Evolutionary conservation across 2,113 vertebrate species (phyloP).

Genomic region (Pteropus alecto): DNA sequence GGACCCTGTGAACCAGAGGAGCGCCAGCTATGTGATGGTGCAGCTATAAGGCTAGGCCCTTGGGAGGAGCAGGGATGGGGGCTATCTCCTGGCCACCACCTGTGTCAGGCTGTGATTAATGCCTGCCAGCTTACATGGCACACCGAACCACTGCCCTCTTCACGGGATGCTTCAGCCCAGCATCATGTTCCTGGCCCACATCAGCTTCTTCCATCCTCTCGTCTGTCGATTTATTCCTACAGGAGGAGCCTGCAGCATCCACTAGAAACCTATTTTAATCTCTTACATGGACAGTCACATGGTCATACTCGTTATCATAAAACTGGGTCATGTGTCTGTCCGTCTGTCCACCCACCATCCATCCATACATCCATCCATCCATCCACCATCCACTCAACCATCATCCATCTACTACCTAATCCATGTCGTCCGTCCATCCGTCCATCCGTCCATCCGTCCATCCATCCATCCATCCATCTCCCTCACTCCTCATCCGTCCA

Average conservation of each 20-base stretch:
- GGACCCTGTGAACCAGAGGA: not conserved
- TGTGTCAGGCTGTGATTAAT: not conserved
- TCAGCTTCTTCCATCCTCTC: not conserved
- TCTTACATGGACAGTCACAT: not conserved
- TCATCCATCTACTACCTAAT: too few species aligned
- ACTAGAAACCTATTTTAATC: not conserved
- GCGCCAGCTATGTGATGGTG: fast-evolving
- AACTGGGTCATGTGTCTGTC: not conserved
- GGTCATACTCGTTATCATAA: not conserved
- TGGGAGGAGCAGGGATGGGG: not conserved
- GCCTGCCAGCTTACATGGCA: not conserved
- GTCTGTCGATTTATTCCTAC: not conserved
- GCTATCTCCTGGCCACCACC: not conserved
- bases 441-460: not conserved
- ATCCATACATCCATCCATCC: not conserved
- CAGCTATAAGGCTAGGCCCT: not conserved
- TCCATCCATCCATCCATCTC: too few species aligned
- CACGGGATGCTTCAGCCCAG: not conserved
- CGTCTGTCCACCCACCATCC: not conserved
- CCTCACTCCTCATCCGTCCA: not conserved
- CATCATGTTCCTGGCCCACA: not conserved
- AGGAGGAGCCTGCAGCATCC: not conserved
- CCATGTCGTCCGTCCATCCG: too few species aligned
- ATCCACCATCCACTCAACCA: too few species aligned
- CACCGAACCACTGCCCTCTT: not conserved